Conservation (phyloP, 2,797 vertebrate species). For the Artibeus lituratus region DNA sequence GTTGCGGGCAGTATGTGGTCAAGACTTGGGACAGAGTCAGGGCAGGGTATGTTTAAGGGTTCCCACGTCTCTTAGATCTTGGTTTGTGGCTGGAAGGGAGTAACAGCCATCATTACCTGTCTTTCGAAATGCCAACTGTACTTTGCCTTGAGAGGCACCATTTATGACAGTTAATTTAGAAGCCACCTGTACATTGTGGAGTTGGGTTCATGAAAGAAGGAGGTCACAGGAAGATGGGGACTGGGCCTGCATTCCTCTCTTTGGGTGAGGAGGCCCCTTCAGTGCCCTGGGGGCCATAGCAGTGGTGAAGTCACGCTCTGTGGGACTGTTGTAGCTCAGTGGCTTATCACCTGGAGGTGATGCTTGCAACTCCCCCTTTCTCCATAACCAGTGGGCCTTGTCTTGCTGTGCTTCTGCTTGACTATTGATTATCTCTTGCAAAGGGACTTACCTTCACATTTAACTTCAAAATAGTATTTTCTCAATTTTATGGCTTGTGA, state of each 20-base stretch:
- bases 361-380: background rate
- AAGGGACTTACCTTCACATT: background rate
- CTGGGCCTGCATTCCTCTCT: background rate
- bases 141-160: background rate
- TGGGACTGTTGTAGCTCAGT: constrained; percentile 31
- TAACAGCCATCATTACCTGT: background rate
- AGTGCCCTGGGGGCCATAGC: background rate
- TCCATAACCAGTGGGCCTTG: background rate
- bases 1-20: background rate
- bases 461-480: constrained; percentile 53
- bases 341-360: background rate
- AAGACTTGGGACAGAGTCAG: background rate
- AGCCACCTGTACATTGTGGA: constrained; percentile 10
- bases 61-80: background rate
- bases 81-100: background rate
- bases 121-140: background rate
- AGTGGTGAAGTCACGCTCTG: constrained; percentile 31
- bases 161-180: background rate
- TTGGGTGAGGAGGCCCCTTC: background rate
- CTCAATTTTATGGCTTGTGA: constrained; percentile 59
- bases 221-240: background rate
- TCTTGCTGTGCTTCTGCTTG: background rate
- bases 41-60: background rate
- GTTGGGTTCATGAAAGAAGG: background rate
- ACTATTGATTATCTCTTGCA: constrained; percentile 35